Evolutionary conservation across 2,888 invertebrate species (phyloP).

Genomic region (Hermaeophaga mercurialis): DNA sequence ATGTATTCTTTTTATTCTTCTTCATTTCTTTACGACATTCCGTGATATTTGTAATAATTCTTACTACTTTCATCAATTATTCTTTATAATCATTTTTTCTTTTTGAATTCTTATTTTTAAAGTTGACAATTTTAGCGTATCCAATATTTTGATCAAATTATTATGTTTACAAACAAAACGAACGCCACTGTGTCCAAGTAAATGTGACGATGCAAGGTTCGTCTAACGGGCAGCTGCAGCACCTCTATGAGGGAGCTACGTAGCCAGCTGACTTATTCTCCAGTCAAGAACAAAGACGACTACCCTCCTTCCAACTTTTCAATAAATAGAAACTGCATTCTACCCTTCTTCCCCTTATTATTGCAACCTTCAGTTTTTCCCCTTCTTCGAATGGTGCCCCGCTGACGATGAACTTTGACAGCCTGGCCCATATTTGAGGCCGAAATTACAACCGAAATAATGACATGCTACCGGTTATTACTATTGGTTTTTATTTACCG

Average conservation of each 20-base stretch:
- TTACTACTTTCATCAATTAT: too few species aligned
- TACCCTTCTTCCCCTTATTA: slow-evolving; percentile 47
- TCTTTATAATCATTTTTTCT: too few species aligned
- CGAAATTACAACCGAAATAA: neutral
- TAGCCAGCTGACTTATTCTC: slow-evolving; percentile 59
- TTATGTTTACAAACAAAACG: slow-evolving; percentile 8
- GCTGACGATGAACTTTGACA: slow-evolving; percentile 34
- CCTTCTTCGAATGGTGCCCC: slow-evolving; percentile 38
- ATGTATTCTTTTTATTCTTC: too few species aligned
- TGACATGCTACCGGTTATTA: neutral
- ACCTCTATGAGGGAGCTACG: slow-evolving; percentile 40
- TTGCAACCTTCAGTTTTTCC: slow-evolving; percentile 44
- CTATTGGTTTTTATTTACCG: too few species aligned
- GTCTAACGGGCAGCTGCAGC: slow-evolving; percentile 46
- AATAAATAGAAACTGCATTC: slow-evolving; percentile 48
- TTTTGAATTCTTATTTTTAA: too few species aligned
- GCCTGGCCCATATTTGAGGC: slow-evolving; percentile 6
- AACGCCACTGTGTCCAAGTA: slow-evolving; percentile 41
- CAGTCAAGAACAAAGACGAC: slow-evolving; percentile 55
- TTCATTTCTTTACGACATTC: too few species aligned
- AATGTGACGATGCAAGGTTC: slow-evolving; percentile 39
- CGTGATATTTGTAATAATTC: too few species aligned
- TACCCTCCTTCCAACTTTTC: slow-evolving; percentile 53
- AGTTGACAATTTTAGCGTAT: too few species aligned
- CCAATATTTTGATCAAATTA: too few species aligned